Conservation (phyloP, 1,140 invertebrate species). For the Drosophila malerkotliana region DNA sequence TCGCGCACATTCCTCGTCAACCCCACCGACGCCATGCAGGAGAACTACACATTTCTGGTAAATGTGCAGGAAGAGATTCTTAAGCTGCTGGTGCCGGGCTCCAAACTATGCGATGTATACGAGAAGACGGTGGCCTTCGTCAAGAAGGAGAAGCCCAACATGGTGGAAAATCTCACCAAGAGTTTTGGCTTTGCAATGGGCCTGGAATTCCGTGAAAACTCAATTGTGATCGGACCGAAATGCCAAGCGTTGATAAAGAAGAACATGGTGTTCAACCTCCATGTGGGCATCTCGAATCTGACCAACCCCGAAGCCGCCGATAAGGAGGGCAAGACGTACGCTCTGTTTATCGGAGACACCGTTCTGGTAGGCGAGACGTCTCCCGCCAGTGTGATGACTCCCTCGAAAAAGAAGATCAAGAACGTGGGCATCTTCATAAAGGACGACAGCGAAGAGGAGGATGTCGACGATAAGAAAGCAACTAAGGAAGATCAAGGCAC, state of each 20-base stretch:
- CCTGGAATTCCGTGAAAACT: conserved; percentile 98
- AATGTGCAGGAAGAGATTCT: conserved; percentile 96
- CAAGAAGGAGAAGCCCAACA: conserved; percentile 93
- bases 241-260: conserved; percentile 92
- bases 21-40: conserved; percentile 92
- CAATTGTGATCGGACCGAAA: conserved; percentile 96
- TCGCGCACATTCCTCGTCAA: conserved; percentile 98
- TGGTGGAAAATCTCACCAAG: conserved; percentile 97
- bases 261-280: conserved; percentile 98
- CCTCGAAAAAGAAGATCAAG: conserved; percentile 97
- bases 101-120: conserved; percentile 95
- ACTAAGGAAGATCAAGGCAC: conserved; percentile 86
- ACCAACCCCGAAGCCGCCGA: conserved; percentile 93
- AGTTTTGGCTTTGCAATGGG: conserved; percentile 98
- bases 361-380: conserved; percentile 95
- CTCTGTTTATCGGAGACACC: conserved; percentile 98
- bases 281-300: conserved; percentile 96
- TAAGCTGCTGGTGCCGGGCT: conserved; percentile 92
- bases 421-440: conserved; percentile 98
- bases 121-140: conserved; percentile 92
- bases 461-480: conserved; percentile 88
- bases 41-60: conserved; percentile 97
- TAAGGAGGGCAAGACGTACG: conserved; percentile 95
- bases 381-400: conserved; percentile 94
- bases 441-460: conserved; percentile 94